phyloP scores from a whole-genome alignment of 2,797 vertebrate species.

The Coluber constrictor region DNA sequence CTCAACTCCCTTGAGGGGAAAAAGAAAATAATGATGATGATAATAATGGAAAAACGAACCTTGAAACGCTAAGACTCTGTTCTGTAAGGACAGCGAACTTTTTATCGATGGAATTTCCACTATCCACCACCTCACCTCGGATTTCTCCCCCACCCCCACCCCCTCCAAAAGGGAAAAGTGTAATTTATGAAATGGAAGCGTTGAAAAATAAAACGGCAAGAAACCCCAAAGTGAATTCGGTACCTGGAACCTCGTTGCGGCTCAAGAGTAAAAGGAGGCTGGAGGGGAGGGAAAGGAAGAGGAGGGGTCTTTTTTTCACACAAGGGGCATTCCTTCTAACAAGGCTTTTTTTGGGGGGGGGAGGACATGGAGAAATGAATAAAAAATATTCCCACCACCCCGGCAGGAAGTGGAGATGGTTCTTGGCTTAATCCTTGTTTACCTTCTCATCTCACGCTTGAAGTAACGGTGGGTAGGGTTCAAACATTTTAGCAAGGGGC shows the following conservation, averaged over 20 bases:
- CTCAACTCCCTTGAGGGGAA: neutral
- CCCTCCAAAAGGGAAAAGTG: neutral
- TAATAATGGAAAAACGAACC: neutral
- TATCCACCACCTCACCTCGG: neutral
- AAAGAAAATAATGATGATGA: neutral
- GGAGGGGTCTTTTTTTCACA: neutral
- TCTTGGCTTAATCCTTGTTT: neutral
- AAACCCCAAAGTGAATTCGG: neutral
- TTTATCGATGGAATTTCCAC: neutral
- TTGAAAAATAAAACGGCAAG: neutral
- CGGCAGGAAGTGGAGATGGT: neutral
- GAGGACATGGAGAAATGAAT: neutral
- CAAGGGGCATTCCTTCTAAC: neutral
- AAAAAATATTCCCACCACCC: neutral
- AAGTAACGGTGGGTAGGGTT: neutral
- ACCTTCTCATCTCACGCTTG: too few species aligned
- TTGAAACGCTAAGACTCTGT: neutral
- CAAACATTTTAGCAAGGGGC: too few species aligned
- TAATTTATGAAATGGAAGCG: neutral
- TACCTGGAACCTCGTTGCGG: neutral
- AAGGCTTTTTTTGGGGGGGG: neutral
- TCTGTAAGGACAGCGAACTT: neutral
- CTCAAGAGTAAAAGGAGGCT: neutral
- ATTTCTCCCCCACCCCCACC: neutral
- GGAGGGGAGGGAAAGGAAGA: neutral